phyloP scores from a whole-genome alignment of 2,113 vertebrate species.

The Dendropsophus ebraccatus region DNA sequence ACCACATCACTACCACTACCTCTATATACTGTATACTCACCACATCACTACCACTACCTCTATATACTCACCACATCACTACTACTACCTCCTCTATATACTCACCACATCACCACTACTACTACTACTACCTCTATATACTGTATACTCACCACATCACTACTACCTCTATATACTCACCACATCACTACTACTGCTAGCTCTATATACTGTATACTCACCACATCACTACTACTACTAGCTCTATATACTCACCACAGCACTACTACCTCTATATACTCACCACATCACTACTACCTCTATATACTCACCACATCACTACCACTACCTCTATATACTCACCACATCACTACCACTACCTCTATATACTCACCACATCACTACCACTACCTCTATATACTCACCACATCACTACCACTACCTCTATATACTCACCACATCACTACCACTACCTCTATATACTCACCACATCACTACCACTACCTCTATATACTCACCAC shows the following conservation, averaged over 20 bases:
- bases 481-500: too few species aligned
- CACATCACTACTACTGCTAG: background rate
- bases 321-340: background rate
- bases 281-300: too few species aligned
- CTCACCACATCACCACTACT: background rate
- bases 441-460: too few species aligned
- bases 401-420: background rate
- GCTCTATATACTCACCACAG: too few species aligned
- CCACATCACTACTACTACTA: too few species aligned
- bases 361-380: background rate
- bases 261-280: too few species aligned
- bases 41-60: too few species aligned
- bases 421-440: background rate
- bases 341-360: too few species aligned
- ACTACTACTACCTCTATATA: background rate
- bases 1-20: background rate
- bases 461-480: too few species aligned
- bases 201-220: background rate
- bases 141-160: background rate
- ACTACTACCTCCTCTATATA: background rate
- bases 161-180: background rate
- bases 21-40: background rate
- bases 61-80: background rate
- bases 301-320: too few species aligned
- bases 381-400: background rate